Conservation (phyloP, 2,113 vertebrate species). For the Dromaius novaehollandiae region DNA sequence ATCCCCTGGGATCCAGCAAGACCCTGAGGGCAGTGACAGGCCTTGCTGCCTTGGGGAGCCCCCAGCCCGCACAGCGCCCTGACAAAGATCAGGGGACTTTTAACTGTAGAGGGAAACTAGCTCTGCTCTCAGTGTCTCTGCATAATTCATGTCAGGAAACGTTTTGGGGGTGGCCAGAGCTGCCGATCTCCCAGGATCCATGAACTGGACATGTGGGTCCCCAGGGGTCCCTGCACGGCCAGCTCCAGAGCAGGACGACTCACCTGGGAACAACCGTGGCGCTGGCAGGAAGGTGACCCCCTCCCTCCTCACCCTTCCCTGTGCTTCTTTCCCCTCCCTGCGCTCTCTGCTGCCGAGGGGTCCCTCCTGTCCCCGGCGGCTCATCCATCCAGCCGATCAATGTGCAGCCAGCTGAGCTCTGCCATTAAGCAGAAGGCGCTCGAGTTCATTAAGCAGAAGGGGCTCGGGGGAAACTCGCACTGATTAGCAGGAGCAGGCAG, state of each 20-base stretch:
- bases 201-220: not conserved
- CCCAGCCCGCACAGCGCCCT: not conserved
- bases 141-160: not conserved
- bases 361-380: not conserved
- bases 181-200: not conserved
- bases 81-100: not conserved
- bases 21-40: not conserved
- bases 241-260: not conserved
- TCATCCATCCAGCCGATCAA: not conserved
- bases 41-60: not conserved
- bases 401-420: not conserved
- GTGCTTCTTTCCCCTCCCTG: not conserved
- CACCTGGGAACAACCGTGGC: accelerated
- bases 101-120: not conserved
- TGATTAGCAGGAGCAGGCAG: not conserved
- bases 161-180: not conserved
- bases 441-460: not conserved
- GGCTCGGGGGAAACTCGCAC: not conserved
- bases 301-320: not conserved
- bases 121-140: not conserved
- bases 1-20: not conserved
- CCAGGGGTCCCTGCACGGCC: not conserved
- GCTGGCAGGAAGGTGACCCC: not conserved
- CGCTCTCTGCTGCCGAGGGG: not conserved
- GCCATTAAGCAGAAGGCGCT: not conserved